Percentiles rank a stretch among this genome's conserved stretches.
phyloP scores from a whole-genome alignment of 2,113 vertebrate species.

The Hippocampus zosterae region DNA sequence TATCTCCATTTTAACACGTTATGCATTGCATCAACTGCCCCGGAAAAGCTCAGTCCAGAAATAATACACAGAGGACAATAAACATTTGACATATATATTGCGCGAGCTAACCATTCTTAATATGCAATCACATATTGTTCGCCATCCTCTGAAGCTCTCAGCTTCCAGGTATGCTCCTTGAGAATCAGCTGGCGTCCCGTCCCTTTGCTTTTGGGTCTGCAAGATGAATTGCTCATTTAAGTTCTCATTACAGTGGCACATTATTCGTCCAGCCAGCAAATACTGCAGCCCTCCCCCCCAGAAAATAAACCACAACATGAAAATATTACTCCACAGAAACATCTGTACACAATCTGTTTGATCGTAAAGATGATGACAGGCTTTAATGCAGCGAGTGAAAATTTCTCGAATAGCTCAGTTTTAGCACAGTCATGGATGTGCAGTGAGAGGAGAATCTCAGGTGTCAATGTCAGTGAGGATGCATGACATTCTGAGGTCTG shows the following conservation, averaged over 20 bases:
- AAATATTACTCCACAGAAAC: conserved; percentile 65
- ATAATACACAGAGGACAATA: conserved; percentile 4
- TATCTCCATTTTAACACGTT: conserved; percentile 49
- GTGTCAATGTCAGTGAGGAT: conserved; percentile 13
- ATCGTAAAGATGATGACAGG: conserved; percentile 56
- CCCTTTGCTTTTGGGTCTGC: conserved; percentile 63
- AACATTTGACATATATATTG: neutral
- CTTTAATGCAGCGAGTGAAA: conserved; percentile 45
- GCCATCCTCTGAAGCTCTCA: conserved; percentile 8
- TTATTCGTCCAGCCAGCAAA: conserved; percentile 42
- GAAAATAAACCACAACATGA: conserved; percentile 60
- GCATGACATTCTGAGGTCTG: conserved; percentile 28
- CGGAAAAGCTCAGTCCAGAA: neutral
- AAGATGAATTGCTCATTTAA: conserved; percentile 69
- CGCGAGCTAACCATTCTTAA: conserved; percentile 7
- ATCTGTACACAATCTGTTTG: conserved; percentile 56
- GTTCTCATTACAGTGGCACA: conserved; percentile 57
- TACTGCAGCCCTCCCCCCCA: conserved; percentile 37
- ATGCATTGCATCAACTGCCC: conserved; percentile 27
- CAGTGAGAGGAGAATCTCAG: conserved; percentile 9
- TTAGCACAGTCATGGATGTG: conserved; percentile 27
- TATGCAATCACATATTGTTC: conserved; percentile 21
- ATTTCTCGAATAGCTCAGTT: conserved; percentile 47
- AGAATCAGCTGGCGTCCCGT: conserved; percentile 28
- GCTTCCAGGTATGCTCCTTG: conserved; percentile 24